Evolutionary conservation across 2,888 invertebrate genomes (phyloP).

Genomic region (Notodonta ziczac): DNA sequence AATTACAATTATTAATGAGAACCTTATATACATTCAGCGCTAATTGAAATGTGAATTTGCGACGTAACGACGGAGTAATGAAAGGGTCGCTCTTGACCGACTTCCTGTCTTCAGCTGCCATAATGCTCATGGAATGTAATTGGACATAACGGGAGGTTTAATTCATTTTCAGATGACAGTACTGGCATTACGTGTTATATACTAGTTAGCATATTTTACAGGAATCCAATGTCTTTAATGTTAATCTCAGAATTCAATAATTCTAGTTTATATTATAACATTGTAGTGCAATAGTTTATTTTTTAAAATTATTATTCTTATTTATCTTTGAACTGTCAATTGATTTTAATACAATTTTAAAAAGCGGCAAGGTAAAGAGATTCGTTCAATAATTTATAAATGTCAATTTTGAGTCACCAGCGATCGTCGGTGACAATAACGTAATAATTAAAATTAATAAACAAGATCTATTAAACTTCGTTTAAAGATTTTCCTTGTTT

Average conservation of each 20-base stretch:
- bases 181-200: not conserved
- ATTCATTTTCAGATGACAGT: not conserved
- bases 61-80: constrained; percentile 26
- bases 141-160: constrained; percentile 1
- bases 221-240: too few species aligned
- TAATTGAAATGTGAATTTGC: constrained; percentile 18
- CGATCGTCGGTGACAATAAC: not conserved
- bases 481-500: not conserved
- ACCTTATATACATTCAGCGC: not conserved
- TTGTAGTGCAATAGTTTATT: too few species aligned
- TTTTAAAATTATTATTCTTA: too few species aligned
- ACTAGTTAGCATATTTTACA: not conserved
- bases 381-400: not conserved
- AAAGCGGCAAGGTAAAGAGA: not conserved
- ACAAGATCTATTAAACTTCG: constrained; percentile 5
- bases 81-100: constrained; percentile 19
- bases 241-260: too few species aligned
- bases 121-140: constrained; percentile 14
- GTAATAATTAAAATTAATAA: constrained; percentile 4
- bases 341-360: too few species aligned
- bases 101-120: constrained; percentile 11
- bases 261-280: too few species aligned
- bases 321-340: too few species aligned
- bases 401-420: not conserved
- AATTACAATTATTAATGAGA: not conserved